Percentiles rank a stretch among this genome's conserved stretches.
phyloP scores from a whole-genome alignment of 2,797 vertebrate genomes.

The Parauchenoglanis punctatus region DNA sequence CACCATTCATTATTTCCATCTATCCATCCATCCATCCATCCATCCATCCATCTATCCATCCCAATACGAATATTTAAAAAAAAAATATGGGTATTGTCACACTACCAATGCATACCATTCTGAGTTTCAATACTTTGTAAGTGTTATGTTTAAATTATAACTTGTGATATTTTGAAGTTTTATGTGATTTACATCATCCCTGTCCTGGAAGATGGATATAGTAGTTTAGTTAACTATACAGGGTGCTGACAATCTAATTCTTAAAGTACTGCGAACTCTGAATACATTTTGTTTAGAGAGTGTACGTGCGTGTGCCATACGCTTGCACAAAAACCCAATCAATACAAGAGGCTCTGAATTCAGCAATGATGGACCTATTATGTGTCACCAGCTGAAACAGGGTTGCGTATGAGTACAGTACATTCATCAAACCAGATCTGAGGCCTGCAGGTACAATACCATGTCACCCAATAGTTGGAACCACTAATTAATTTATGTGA shows the following conservation, averaged over 20 bases:
- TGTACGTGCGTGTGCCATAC: not conserved
- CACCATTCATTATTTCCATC: not conserved
- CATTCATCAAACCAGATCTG: constrained; percentile 66
- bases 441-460: constrained; percentile 66
- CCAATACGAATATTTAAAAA: not conserved
- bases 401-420: constrained; percentile 59
- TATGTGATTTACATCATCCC: not conserved
- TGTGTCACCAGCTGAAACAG: constrained; percentile 63
- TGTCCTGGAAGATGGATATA: not conserved
- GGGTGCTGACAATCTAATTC: not conserved
- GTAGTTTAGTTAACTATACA: not conserved
- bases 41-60: too few species aligned
- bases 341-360: constrained; percentile 58
- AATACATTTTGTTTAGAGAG: not conserved
- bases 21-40: not conserved
- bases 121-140: not conserved
- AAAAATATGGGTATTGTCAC: not conserved
- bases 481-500: constrained; percentile 69
- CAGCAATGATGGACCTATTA: constrained; percentile 61
- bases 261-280: not conserved
- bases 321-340: constrained; percentile 47
- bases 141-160: not conserved
- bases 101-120: not conserved
- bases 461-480: constrained; percentile 64
- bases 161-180: not conserved